These are phyloP conservation scores for Falco cherrug DNA, from an alignment of 2,797 vertebrate genomes.

Conservation along the genomic window DNA sequence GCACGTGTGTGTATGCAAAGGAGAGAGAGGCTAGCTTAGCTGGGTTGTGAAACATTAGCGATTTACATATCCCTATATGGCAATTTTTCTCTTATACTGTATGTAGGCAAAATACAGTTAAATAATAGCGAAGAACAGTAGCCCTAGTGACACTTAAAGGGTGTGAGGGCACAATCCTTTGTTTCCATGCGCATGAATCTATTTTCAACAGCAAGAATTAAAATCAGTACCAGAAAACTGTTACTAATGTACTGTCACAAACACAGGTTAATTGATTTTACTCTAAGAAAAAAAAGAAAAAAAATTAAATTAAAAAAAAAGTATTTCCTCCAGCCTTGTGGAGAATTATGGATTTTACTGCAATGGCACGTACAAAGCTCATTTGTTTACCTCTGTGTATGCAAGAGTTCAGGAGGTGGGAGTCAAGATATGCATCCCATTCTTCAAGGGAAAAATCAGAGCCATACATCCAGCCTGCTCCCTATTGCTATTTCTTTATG, in stretches of 20 bases:
- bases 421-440: neutral
- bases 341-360: neutral
- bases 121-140: conserved; percentile 42
- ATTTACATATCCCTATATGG: conserved; percentile 74
- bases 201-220: conserved; percentile 8
- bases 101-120: conserved; percentile 61
- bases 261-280: conserved; percentile 30
- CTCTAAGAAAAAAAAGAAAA: neutral
- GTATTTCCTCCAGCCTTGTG: neutral
- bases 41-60: conserved; percentile 47
- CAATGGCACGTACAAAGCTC: neutral
- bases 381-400: conserved; percentile 25
- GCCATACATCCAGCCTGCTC: neutral
- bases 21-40: conserved; percentile 6
- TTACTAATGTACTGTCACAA: neutral
- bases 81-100: conserved; percentile 61
- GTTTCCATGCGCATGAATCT: neutral
- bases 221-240: neutral
- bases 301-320: neutral
- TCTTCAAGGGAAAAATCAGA: neutral
- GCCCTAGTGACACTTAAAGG: neutral
- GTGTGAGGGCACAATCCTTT: neutral
- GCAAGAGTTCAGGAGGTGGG: conserved; percentile 20
- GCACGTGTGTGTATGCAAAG: neutral
- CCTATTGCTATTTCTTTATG: neutral